These are phyloP conservation scores for Blera fallax DNA, from an alignment of 2,888 invertebrate genomes.

Conservation along the genomic window DNA sequence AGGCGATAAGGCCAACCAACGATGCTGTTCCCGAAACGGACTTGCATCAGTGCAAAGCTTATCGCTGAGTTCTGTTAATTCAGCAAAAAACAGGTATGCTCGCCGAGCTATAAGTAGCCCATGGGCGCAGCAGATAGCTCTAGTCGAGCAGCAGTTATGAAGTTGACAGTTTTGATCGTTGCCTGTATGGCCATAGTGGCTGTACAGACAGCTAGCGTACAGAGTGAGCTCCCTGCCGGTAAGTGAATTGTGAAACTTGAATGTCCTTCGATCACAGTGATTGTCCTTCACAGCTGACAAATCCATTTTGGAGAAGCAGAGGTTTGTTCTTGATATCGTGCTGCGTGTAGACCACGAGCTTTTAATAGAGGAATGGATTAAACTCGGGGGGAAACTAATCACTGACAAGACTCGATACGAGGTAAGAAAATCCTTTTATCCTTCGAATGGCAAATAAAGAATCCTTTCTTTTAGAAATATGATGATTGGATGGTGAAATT, in stretches of 20 bases:
- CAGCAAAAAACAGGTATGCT: background rate
- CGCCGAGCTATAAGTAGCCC: conserved; percentile 25
- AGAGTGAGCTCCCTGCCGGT: conserved; percentile 47
- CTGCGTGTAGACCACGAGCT: conserved; percentile 75
- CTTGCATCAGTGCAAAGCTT: conserved; percentile 11
- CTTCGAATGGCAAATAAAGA: too few species aligned
- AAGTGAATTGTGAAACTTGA: background rate
- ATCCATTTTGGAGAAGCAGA: conserved; percentile 75
- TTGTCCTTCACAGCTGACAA: conserved; percentile 73
- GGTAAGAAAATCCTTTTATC: conserved; percentile 69
- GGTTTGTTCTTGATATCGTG: conserved; percentile 77
- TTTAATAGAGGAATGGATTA: conserved; percentile 77
- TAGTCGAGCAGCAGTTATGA: conserved; percentile 74
- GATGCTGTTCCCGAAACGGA: background rate
- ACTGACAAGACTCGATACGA: conserved; percentile 74
- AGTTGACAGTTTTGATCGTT: conserved; percentile 76
- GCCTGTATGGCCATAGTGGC: conserved; percentile 77
- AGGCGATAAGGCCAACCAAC: background rate
- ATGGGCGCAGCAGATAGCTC: background rate
- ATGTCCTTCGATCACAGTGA: background rate
- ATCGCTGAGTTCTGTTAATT: background rate
- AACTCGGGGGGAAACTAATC: conserved; percentile 73
- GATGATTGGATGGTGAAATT: conserved; percentile 78
- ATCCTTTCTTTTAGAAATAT: background rate
- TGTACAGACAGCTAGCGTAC: conserved; percentile 76